Evolutionary conservation across 2,797 vertebrate genomes (phyloP), one percentile per base, ranked within the genome.

Genomic region (Danio albolineatus): DNA sequence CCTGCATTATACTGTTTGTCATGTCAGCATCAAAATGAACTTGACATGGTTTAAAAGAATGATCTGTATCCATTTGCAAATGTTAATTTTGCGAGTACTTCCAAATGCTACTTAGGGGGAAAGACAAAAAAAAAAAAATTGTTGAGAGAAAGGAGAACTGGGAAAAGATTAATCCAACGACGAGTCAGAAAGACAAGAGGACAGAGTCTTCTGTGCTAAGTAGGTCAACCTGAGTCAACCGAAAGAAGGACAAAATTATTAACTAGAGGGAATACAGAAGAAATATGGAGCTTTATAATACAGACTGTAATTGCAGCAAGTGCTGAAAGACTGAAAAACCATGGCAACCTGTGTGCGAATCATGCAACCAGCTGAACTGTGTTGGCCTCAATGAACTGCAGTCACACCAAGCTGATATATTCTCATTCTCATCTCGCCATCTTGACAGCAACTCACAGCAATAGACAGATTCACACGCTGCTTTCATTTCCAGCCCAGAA

Each of bases 331-430:
- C 46, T 44, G n/a, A 78, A 49, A 28, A 9, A 49, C 70, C 75
- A 75, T 49, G 53, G 74, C 53, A 67, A 80, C 81, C 41, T 7
- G 21, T 46, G 66, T 75, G 46, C 7, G 10, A 74, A 79, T 74
- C 70, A 61, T 62, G 64, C 54, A 60, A 54, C n/a, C 28, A 69
- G 62, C 61, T 66, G 54, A 82, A 78, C 69, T 61, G 17, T 16
- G 38, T 69, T 67, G 41, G 7, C 56, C 71, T 60, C 61, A 69
- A 6, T 75, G 79, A 75, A 75, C 71, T 51, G 16, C 71, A 74
- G 38, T 78, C 76, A 75, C 41, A 74, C 28, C 6, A 4, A 75
- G 71, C 62, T 48, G 72, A 70, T 69, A 44, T 16, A 74, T 54
- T 49, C 21, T 60, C 14, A 46, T 8, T 10, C 19, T 44, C 43